Base-by-base conservation (phyloP, 1,140 invertebrate species). In the Holotrichia oblita region DNA sequence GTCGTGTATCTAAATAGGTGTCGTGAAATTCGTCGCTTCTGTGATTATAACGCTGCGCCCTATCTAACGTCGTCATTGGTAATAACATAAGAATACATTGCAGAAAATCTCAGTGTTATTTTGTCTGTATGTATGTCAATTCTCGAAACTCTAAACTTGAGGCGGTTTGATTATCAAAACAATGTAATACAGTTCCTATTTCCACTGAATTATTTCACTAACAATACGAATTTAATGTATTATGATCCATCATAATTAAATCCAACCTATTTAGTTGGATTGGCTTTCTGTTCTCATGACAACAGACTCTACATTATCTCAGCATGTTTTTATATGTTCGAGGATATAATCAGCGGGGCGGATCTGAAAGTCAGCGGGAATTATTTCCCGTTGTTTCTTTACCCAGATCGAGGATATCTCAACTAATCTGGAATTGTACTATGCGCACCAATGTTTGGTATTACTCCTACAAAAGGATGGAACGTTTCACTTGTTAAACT, bases 271-370 rank as follows among this genome's bases (percentile, higher is more conserved):
- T 69, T 69, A 69, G 61, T 34, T 69, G 27, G 61, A 69, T 22
- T 69, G 61, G 61, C 73, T 74, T 41, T 74, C 34, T 44, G 73
- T 44, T 74, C 41, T 74, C 41, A 74, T 74, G 41, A 41, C 34
- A 74, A 74, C 73, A 44, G 73, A 44, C 41, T 74, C n/a, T 20
- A 34, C 73, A 74, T 74, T 74, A 74, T 74, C 73, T 41, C 73
- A 74, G 73, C 73, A 42, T 74, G 73, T 74, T 74, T 74, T 74
- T 42, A 74, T 72, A 74, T 74, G 73, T 74, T 74, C 73, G 41
- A 44, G 73, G 73, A 74, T 74, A 74, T 74, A 34, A 34, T 20
- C 73, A 74, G 73, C 73, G 41, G 73, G 73, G 17, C 22, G 73
- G 73, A 20, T 40, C 17, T 42, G 14, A 22, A 14, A 74, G 40